These are phyloP conservation scores for Symphodus melops DNA, from an alignment of 2,113 vertebrate genomes.

Conservation along the genomic window DNA sequence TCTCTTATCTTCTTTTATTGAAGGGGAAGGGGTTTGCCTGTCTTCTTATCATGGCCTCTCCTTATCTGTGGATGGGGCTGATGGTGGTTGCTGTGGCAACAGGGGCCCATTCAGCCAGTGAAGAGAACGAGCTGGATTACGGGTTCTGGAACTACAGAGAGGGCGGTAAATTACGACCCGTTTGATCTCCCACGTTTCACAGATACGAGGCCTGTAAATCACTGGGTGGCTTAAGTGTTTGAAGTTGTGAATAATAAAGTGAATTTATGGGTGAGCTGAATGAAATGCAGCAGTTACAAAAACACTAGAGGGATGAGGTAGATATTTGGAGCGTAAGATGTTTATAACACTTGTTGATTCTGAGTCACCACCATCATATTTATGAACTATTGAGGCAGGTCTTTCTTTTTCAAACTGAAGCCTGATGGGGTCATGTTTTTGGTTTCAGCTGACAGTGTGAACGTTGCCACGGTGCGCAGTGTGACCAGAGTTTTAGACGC, in stretches of 20 bases:
- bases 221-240: constrained; percentile 14
- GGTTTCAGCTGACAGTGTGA: constrained; percentile 80
- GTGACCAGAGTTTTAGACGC: constrained; percentile 83
- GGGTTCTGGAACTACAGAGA: constrained; percentile 87
- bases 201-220: constrained; percentile 42
- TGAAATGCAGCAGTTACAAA: constrained; percentile 3
- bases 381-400: constrained; percentile 1
- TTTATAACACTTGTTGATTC: background rate
- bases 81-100: constrained; percentile 65
- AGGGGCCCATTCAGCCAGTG: constrained; percentile 54
- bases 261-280: constrained; percentile 23
- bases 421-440: constrained; percentile 36
- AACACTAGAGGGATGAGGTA: constrained; percentile 6
- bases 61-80: constrained; percentile 65
- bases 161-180: constrained; percentile 77
- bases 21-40: constrained; percentile 12
- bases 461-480: constrained; percentile 82
- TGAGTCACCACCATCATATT: background rate
- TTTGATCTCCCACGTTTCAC: constrained; percentile 36
- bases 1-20: background rate
- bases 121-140: constrained; percentile 82
- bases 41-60: constrained; percentile 63
- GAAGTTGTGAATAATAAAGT: constrained; percentile 27
- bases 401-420: background rate
- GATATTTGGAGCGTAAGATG: background rate